Evolutionary conservation across 2,888 invertebrate species (phyloP).

Genomic region (Rhagium mordax): DNA sequence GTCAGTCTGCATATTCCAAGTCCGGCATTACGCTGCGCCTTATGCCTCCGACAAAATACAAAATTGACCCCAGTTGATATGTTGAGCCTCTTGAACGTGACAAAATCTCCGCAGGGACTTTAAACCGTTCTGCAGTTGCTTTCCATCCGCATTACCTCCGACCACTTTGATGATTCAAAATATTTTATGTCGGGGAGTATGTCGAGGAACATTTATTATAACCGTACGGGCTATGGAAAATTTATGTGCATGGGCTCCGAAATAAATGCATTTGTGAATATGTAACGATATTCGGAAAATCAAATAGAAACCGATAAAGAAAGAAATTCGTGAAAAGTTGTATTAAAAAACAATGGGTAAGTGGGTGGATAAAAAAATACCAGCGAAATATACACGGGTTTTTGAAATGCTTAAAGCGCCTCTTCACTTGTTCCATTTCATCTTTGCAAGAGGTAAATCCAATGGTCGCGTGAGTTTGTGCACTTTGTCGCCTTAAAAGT

Average conservation of each 20-base stretch:
- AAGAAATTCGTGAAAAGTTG: too few relatives aligned
- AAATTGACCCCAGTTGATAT: conserved; percentile 62
- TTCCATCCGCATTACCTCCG: conserved; percentile 39
- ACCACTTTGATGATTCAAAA: conserved; percentile 54
- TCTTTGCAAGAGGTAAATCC: neutral
- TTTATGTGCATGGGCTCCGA: neutral
- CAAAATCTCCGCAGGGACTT: conserved; percentile 71
- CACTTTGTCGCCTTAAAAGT: conserved; percentile 48
- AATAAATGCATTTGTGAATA: neutral
- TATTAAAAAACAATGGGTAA: too few relatives aligned
- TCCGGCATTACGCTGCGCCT: conserved; percentile 44
- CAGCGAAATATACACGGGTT: too few relatives aligned
- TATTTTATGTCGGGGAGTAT: conserved; percentile 56
- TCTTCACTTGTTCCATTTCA: neutral
- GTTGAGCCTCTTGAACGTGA: conserved; percentile 68
- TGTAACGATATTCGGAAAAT: neutral
- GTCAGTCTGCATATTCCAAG: conserved; percentile 63
- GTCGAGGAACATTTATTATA: conserved; percentile 45
- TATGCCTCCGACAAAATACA: conserved; percentile 54
- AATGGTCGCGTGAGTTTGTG: conserved; percentile 49
- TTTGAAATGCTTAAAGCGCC: too few relatives aligned
- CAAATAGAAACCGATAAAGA: neutral
- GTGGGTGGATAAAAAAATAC: too few relatives aligned
- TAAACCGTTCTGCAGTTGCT: conserved; percentile 53
- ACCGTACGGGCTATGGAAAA: neutral